Conservation (phyloP, 2,113 vertebrate genomes). For the Recurvirostra avosetta region DNA sequence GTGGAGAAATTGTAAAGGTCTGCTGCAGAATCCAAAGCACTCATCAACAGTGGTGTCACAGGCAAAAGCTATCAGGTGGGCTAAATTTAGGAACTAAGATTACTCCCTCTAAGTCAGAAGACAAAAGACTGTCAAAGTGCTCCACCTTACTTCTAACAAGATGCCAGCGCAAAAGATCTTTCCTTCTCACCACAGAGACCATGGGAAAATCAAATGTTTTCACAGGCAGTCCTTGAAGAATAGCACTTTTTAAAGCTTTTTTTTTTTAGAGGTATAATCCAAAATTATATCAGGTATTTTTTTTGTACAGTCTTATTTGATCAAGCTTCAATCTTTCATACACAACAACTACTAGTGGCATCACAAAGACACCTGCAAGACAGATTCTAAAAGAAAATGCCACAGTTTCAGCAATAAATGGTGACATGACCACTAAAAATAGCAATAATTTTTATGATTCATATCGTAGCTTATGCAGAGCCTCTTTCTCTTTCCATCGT, state of each 20-base stretch:
- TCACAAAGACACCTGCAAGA: neutral
- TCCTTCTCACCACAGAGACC: neutral
- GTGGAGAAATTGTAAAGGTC: rapidly evolving
- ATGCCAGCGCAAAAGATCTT: neutral
- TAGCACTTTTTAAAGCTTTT: neutral
- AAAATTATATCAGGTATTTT: neutral
- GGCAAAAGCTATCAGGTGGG: neutral
- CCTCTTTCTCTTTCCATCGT: neutral
- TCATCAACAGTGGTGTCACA: neutral
- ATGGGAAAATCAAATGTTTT: neutral
- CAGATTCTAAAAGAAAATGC: neutral
- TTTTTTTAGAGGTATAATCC: neutral
- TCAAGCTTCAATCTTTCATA: neutral
- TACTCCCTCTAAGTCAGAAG: neutral
- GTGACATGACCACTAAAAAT: neutral
- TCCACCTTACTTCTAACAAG: neutral
- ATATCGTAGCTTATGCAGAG: neutral
- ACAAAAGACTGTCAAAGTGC: neutral
- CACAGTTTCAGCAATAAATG: neutral
- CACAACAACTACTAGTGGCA: neutral
- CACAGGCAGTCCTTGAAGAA: neutral
- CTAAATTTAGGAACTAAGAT: neutral
- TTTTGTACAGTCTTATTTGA: neutral
- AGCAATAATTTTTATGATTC: neutral
- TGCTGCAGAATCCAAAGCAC: neutral